Evolutionary conservation across 2,113 vertebrate genomes (phyloP).

Genomic region (Plecturocebus donacophilus): DNA sequence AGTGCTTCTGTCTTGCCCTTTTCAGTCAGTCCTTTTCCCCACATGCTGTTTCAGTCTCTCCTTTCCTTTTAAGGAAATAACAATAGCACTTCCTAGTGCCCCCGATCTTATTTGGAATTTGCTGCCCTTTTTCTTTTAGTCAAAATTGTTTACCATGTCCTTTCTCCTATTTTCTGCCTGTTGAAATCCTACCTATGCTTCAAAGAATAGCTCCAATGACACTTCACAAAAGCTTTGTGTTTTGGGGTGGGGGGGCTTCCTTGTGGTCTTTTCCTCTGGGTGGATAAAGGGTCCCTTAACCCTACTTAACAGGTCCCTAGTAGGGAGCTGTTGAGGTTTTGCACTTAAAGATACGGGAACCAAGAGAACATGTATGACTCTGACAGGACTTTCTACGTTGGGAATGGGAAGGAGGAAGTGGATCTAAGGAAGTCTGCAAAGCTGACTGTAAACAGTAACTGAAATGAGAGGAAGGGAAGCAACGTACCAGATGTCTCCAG

Average conservation of each 20-base stretch:
- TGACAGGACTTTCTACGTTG: background rate
- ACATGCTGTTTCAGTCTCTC: background rate
- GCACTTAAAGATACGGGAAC: background rate
- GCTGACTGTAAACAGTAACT: background rate
- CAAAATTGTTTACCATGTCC: background rate
- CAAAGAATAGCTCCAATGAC: background rate
- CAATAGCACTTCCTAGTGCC: background rate
- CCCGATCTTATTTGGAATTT: background rate
- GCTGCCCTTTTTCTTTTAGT: constrained; percentile 11
- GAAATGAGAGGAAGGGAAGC: background rate
- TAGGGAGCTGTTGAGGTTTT: background rate
- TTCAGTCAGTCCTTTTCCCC: background rate
- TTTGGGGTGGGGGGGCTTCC: background rate
- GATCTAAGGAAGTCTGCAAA: background rate
- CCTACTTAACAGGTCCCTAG: background rate
- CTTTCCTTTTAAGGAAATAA: background rate
- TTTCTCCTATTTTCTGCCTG: background rate
- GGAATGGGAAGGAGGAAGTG: background rate
- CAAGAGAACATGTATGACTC: background rate
- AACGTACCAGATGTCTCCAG: background rate
- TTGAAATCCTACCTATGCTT: background rate
- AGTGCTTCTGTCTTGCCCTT: background rate
- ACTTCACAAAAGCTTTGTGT: background rate
- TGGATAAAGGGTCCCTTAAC: background rate
- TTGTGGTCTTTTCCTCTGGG: background rate